Evolutionary conservation across 2,888 invertebrate species (phyloP).

Genomic region (Neria commutata): DNA sequence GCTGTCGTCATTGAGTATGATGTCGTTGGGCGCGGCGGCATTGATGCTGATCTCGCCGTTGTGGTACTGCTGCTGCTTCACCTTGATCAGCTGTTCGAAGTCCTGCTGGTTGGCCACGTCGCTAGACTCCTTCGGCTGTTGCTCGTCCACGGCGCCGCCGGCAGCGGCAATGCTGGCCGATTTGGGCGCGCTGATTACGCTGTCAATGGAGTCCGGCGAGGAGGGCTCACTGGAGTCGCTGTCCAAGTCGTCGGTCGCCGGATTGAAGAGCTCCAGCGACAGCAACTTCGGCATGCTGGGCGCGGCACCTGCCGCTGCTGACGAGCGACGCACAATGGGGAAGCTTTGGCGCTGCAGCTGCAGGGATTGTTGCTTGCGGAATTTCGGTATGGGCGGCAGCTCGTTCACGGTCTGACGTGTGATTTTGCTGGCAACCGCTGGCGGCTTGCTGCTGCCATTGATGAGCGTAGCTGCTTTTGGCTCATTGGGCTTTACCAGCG

Average conservation of each 20-base stretch:
- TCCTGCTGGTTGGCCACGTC: conserved; percentile 25
- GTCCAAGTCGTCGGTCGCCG: conserved; percentile 88
- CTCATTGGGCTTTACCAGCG: conserved; percentile 3
- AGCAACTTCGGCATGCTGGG: conserved; percentile 76
- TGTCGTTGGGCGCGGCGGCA: conserved; percentile 35
- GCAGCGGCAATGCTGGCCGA: conserved; percentile 37
- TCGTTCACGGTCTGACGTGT: conserved; percentile 69
- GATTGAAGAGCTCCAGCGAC: conserved; percentile 85
- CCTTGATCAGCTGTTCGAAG: conserved; percentile 25
- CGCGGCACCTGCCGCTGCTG: conserved; percentile 62
- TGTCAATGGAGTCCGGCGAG: conserved; percentile 85
- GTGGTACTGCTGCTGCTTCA: conserved; percentile 38
- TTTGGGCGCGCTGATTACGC: conserved; percentile 76
- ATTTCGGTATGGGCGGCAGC: conserved; percentile 69
- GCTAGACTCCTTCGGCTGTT: conserved; percentile 22
- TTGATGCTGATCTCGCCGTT: conserved; percentile 45
- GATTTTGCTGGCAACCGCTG: conserved; percentile 62
- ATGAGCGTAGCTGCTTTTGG: conserved; percentile 48
- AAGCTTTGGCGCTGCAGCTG: conserved; percentile 62
- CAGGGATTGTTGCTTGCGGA: conserved; percentile 59
- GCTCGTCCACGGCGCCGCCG: conserved; percentile 22
- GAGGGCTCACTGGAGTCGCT: conserved; percentile 85
- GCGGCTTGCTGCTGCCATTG: conserved; percentile 58
- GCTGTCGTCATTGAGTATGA: conserved; percentile 54
- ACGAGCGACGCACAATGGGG: conserved; percentile 75